These are phyloP conservation scores for Microchrysa polita DNA, from an alignment of 2,888 invertebrate genomes.

Conservation along the genomic window DNA sequence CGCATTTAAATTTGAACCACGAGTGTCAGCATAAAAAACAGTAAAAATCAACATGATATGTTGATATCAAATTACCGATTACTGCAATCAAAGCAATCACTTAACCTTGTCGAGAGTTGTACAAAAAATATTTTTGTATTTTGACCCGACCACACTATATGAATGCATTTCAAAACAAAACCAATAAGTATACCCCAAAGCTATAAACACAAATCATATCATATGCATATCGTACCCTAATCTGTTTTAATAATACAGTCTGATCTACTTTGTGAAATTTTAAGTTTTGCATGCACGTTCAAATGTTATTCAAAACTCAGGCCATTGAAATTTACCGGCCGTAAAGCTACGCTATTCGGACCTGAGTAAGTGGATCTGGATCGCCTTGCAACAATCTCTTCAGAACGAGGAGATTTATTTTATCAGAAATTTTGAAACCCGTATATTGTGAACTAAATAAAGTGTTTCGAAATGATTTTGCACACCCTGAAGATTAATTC, in stretches of 20 bases:
- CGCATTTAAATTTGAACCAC: no score
- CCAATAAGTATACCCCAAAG: not conserved
- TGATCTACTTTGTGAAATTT: constrained; percentile 31
- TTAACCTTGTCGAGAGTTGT: no score
- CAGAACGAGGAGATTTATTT: constrained; percentile 23
- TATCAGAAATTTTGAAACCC: constrained; percentile 22
- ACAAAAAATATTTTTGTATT: no score
- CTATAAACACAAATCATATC: constrained; percentile 6
- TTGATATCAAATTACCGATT: no score
- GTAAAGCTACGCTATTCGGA: no score
- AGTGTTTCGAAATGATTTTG: constrained; percentile 18
- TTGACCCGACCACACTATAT: not conserved
- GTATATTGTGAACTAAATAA: constrained; percentile 27
- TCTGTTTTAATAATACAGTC: constrained; percentile 35
- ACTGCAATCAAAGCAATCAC: no score
- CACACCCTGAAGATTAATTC: constrained; percentile 18
- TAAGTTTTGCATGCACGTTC: not conserved
- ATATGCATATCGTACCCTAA: no score
- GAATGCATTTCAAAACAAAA: not conserved
- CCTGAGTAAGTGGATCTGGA: not conserved
- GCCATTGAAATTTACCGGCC: no score
- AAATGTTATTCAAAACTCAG: no score
- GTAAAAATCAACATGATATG: no score
- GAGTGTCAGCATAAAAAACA: no score
- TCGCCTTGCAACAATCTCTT: constrained; percentile 8